A percentile compares a stretch with the other conserved stretches of the same genome.
Conservation (phyloP, 1,140 invertebrate genomes). For the Sesamia nonagrioides region DNA sequence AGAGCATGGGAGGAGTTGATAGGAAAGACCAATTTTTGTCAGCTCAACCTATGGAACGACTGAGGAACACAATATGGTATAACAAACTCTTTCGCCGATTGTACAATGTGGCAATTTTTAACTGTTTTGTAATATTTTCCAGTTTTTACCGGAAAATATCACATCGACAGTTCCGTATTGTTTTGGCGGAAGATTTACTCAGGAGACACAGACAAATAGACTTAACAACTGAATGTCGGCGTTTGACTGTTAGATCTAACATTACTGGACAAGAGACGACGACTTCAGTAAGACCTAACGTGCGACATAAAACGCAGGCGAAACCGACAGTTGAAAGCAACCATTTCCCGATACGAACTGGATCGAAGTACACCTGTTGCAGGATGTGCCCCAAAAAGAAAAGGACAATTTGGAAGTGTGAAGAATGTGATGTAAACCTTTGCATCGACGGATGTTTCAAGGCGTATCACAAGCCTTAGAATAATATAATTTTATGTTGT, state of each 20-base stretch:
- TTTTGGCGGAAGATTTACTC: constrained; percentile 46
- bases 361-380: no score
- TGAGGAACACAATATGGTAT: constrained; percentile 49
- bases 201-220: constrained; percentile 46
- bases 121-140: constrained; percentile 46
- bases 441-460: constrained; percentile 7
- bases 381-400: constrained; percentile 44
- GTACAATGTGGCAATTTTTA: background rate
- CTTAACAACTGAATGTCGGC: constrained; percentile 40
- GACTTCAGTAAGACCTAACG: no score
- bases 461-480: no score
- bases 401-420: constrained; percentile 50
- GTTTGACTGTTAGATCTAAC: no score
- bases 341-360: no score
- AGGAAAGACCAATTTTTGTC: constrained; percentile 17
- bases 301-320: no score
- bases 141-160: constrained; percentile 33
- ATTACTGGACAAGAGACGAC: background rate
- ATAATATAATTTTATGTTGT: background rate
- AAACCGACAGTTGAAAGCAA: no score
- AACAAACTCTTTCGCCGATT: background rate
- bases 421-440: constrained; percentile 50
- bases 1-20: constrained; percentile 63
- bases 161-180: constrained; percentile 51
- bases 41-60: constrained; percentile 51